phyloP scores from a whole-genome alignment of 2,888 invertebrate genomes.

The Agonopterix subpropinquella region DNA sequence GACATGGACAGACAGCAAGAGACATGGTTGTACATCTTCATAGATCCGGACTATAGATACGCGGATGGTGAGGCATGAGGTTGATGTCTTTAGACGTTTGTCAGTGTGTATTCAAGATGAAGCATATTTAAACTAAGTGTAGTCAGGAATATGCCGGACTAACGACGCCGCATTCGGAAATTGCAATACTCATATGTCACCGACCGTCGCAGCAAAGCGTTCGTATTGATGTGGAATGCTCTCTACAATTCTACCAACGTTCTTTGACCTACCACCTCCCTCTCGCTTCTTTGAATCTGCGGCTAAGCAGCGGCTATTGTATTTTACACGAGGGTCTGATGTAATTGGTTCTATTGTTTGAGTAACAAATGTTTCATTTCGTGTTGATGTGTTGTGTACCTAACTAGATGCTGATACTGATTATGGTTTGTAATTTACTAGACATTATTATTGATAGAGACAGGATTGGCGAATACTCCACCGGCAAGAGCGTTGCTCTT shows the following conservation, averaged over 20 bases:
- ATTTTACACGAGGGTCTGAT: slow-evolving; percentile 23
- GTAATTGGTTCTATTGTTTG: slow-evolving; percentile 22
- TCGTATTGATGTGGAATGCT: slow-evolving; percentile 50
- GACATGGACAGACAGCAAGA: no score
- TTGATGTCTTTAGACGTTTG: no score
- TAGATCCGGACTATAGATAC: no score
- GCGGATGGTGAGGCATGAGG: no score
- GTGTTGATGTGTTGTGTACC: no score
- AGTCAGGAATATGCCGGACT: slow-evolving; percentile 13
- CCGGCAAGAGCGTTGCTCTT: no score
- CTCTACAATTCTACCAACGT: slow-evolving; percentile 25
- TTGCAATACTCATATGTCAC: slow-evolving; percentile 68
- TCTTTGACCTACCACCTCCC: slow-evolving; percentile 26
- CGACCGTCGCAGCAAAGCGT: slow-evolving; percentile 42
- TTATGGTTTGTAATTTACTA: no score
- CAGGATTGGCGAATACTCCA: no score
- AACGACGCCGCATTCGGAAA: slow-evolving; percentile 60
- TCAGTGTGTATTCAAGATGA: background rate
- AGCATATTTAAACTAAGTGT: background rate
- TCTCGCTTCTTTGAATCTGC: background rate
- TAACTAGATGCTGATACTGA: no score
- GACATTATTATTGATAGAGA: no score
- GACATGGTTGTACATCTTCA: no score
- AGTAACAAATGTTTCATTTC: no score
- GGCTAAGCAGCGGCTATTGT: slow-evolving; percentile 14